A percentile compares a stretch with the other conserved stretches of the same genome.
Conservation (phyloP, 2,888 invertebrate genomes). For the Unio delphinus region DNA sequence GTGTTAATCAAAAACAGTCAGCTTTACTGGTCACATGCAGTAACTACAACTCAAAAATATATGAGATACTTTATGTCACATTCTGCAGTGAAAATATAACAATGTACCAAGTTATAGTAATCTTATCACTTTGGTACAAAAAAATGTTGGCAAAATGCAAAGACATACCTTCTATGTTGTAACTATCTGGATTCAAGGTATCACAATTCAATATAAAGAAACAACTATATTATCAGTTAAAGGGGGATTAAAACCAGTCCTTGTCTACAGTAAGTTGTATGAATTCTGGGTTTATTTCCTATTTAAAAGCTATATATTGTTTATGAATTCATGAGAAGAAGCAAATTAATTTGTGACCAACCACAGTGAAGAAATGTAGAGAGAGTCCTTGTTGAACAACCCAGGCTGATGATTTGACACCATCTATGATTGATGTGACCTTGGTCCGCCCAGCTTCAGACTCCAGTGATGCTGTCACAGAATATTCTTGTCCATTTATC, state of each 20-base stretch:
- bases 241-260: too few species aligned
- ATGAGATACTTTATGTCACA: neutral
- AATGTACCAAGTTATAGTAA: too few species aligned
- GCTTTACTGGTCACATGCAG: neutral
- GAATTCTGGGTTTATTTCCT: too few species aligned
- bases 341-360: constrained; percentile 25
- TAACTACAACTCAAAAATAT: neutral
- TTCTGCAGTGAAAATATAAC: too few species aligned
- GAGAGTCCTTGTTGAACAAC: constrained; percentile 76
- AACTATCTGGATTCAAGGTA: too few species aligned
- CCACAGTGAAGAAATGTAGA: constrained; percentile 78
- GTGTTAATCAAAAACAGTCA: neutral
- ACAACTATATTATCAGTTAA: too few species aligned
- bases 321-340: too few species aligned
- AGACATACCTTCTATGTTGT: too few species aligned
- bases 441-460: constrained; percentile 42
- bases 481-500: constrained; percentile 41
- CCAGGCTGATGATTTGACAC: constrained; percentile 75
- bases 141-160: neutral
- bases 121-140: too few species aligned
- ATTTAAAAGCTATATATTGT: too few species aligned
- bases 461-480: constrained; percentile 47
- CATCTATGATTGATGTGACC: constrained; percentile 71
- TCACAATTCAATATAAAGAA: too few species aligned
- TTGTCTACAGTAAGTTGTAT: too few species aligned